Evolutionary conservation across 2,113 vertebrate genomes (phyloP).

Genomic region (Microtus montanus): DNA sequence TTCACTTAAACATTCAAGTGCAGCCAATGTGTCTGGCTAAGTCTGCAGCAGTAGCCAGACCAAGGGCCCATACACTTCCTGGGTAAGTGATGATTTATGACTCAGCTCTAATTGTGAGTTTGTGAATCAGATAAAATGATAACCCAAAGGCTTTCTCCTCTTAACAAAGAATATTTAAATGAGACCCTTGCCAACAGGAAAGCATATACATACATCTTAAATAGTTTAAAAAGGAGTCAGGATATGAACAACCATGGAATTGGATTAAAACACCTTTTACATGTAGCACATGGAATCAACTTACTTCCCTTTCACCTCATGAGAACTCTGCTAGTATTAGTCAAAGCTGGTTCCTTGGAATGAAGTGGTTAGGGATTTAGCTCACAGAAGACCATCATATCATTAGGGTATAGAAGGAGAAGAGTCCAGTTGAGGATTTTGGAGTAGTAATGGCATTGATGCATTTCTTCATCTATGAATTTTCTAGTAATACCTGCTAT

Average conservation of each 20-base stretch:
- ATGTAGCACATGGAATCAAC: not conserved
- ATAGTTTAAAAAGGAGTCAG: slow-evolving; percentile 8
- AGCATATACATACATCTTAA: not conserved
- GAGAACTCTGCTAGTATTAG: not conserved
- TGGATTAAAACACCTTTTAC: slow-evolving; percentile 3
- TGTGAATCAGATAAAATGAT: not conserved
- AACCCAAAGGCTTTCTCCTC: not conserved
- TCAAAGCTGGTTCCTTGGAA: not conserved
- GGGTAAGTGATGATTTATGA: not conserved
- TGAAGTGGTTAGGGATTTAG: not conserved
- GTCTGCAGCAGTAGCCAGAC: not conserved
- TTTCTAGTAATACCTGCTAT: not conserved
- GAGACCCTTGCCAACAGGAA: not conserved
- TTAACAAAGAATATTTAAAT: not conserved
- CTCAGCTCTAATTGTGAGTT: not conserved
- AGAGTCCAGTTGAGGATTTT: not conserved
- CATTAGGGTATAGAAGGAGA: not conserved
- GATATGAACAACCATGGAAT: slow-evolving; percentile 4
- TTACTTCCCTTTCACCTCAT: not conserved
- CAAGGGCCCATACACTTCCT: not conserved
- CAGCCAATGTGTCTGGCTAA: not conserved
- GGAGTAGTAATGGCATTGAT: slow-evolving; percentile 2
- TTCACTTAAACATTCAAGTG: not conserved
- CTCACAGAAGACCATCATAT: not conserved
- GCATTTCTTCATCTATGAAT: not conserved